These are phyloP conservation scores for Brachionus paranguensis DNA, from an alignment of 1,140 invertebrate species.

Conservation along the genomic window DNA sequence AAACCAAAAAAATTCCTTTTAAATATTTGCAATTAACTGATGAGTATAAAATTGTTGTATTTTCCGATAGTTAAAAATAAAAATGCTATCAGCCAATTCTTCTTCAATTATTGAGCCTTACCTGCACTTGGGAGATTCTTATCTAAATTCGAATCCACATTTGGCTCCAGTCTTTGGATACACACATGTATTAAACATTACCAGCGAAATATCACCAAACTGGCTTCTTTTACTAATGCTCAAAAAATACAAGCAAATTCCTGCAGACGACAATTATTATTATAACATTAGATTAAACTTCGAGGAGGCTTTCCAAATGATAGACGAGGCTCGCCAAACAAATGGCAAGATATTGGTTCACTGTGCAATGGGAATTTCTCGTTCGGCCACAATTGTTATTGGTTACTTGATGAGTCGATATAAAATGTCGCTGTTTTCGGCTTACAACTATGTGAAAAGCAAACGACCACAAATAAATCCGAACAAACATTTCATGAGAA, in stretches of 20 bases:
- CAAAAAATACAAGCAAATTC: conserved; percentile 32
- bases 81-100: not conserved
- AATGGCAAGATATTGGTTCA: conserved; percentile 41
- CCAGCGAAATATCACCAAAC: not conserved
- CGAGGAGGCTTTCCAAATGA: conserved; percentile 40
- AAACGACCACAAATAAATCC: not conserved
- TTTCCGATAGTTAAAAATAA: not conserved
- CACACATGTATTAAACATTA: not conserved
- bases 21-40: not conserved
- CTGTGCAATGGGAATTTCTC: conserved; percentile 41
- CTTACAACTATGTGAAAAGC: not conserved
- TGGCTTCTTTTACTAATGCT: not conserved
- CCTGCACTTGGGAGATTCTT: not conserved
- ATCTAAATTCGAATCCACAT: not conserved
- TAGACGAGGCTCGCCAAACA: conserved; percentile 35
- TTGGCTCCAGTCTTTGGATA: not conserved
- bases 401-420: conserved; percentile 30
- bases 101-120: not conserved
- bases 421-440: not conserved
- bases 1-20: not conserved
- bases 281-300: conserved; percentile 41
- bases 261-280: conserved; percentile 26
- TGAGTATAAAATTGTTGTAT: not conserved
- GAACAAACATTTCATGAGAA: not conserved
- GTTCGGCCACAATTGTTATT: conserved; percentile 39